These are phyloP conservation scores for Tipula helvola DNA, from an alignment of 2,888 invertebrate genomes.

Conservation along the genomic window DNA sequence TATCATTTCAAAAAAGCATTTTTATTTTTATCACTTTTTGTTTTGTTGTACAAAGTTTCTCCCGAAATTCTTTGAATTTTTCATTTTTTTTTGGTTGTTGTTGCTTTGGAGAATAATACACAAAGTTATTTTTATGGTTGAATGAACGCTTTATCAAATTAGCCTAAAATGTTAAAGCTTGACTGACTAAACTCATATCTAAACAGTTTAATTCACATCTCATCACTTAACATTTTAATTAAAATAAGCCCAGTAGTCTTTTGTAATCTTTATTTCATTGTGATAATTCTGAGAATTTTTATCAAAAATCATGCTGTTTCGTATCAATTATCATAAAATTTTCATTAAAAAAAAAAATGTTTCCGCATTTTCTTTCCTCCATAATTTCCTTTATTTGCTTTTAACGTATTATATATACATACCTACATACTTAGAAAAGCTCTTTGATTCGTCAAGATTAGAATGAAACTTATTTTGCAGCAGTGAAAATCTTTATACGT, in stretches of 20 bases:
- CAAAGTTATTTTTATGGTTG: not conserved
- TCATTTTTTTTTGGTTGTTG: not conserved
- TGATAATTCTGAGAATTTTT: not conserved
- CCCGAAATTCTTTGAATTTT: not conserved
- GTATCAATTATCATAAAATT: conserved; percentile 4
- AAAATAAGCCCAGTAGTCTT: not conserved
- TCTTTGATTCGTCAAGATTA: not conserved
- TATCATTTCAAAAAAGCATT: not conserved
- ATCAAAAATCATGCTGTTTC: not conserved
- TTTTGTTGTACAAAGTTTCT: not conserved
- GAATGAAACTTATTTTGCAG: not conserved
- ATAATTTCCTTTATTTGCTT: not conserved
- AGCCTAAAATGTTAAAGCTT: not conserved
- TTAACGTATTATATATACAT: not conserved
- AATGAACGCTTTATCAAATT: not conserved
- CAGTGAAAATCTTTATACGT: not conserved
- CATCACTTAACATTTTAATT: not conserved
- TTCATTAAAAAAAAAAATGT: not conserved
- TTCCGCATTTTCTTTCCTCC: not conserved
- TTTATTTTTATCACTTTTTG: not conserved
- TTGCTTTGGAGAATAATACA: not conserved
- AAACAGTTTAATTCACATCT: not conserved
- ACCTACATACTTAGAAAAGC: not conserved
- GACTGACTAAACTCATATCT: not conserved
- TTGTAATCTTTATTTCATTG: not conserved